Conservation (phyloP, 2,797 vertebrate genomes). For the Poliocrania exsul region DNA sequence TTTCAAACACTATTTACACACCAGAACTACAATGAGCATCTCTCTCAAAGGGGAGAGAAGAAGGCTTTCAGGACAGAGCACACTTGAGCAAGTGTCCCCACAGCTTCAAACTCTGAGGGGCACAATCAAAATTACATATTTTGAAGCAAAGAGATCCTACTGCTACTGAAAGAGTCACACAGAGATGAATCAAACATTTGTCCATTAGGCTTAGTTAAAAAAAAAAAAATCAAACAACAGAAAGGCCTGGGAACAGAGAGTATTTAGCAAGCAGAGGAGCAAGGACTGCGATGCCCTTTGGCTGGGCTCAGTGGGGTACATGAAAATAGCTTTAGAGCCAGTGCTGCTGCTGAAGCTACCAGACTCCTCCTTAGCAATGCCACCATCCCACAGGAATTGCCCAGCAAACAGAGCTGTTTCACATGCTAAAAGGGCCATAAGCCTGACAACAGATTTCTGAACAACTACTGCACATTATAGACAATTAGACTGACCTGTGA, state of each 20-base stretch:
- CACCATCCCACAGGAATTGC: background rate
- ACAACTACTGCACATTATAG: background rate
- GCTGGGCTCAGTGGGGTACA: background rate
- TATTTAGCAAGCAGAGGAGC: background rate
- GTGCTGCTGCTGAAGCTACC: background rate
- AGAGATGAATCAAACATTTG: background rate
- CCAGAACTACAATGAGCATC: background rate
- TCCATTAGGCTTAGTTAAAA: background rate
- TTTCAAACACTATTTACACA: slow-evolving; percentile 21
- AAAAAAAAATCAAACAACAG: background rate
- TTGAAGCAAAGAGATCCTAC: background rate
- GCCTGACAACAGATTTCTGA: background rate
- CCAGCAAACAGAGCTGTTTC: background rate
- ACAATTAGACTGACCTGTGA: background rate
- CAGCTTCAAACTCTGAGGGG: background rate
- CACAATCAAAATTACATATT: background rate
- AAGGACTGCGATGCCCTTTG: background rate
- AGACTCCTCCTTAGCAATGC: background rate
- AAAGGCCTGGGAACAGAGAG: background rate
- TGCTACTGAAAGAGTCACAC: background rate
- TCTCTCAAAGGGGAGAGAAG: background rate
- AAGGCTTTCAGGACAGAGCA: background rate
- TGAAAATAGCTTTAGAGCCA: background rate
- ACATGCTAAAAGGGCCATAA: background rate
- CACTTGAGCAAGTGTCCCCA: background rate